Evolutionary conservation across 2,888 invertebrate genomes (phyloP).

Genomic region (Fabriciana adippe): DNA sequence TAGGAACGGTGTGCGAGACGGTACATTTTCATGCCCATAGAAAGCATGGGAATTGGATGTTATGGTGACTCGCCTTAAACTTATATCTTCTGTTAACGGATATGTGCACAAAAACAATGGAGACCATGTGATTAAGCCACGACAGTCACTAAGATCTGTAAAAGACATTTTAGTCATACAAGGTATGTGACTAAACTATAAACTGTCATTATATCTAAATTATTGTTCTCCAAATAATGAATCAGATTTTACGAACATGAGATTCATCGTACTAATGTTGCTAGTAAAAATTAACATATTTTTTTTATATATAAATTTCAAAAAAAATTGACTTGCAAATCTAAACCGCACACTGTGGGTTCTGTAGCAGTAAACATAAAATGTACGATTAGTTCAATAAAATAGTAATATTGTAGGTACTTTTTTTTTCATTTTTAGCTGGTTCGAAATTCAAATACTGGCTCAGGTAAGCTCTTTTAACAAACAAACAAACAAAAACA

Average conservation of each 20-base stretch:
- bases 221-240: constrained; percentile 1
- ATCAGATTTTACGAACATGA: neutral
- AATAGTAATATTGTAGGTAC: too few relatives aligned
- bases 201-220: neutral
- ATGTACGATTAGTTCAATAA: too few relatives aligned
- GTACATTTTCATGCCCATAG: constrained; percentile 20
- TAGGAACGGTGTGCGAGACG: constrained; percentile 14
- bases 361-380: too few relatives aligned
- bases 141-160: neutral
- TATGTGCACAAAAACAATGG: neutral
- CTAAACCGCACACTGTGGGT: too few relatives aligned
- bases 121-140: neutral
- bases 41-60: constrained; percentile 14
- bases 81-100: constrained; percentile 3
- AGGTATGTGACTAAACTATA: neutral
- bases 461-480: too few relatives aligned
- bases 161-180: neutral
- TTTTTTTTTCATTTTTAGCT: too few relatives aligned
- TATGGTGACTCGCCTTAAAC: constrained; percentile 8
- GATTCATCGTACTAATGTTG: neutral
- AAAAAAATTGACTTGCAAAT: too few relatives aligned
- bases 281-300: neutral
- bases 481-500: too few relatives aligned
- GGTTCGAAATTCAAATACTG: too few relatives aligned
- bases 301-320: neutral